Evolutionary conservation across 2,113 vertebrate species (phyloP).

Genomic region (Caretta caretta): DNA sequence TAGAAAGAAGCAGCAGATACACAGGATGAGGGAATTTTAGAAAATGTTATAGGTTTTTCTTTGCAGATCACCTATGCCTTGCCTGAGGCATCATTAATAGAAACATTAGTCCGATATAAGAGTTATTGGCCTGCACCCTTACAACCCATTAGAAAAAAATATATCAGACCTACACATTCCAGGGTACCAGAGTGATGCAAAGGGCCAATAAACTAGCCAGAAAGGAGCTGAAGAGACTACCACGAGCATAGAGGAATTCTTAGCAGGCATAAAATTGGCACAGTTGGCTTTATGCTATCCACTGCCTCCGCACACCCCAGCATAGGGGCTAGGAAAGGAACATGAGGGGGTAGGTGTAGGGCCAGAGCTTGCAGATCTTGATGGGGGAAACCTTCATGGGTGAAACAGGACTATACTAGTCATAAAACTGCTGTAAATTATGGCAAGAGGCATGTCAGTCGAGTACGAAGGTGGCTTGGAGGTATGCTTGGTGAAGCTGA

Average conservation of each 20-base stretch:
- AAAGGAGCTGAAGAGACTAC: neutral
- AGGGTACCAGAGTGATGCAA: neutral
- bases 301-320: accelerated
- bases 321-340: neutral
- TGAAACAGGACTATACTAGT: neutral
- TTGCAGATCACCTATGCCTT: neutral
- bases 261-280: neutral
- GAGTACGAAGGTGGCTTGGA: neutral
- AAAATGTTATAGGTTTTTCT: neutral
- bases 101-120: neutral
- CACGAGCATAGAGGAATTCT: neutral
- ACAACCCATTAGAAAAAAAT: neutral
- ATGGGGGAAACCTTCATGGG: neutral
- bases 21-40: neutral
- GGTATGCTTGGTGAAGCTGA: neutral
- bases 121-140: neutral
- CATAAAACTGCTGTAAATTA: neutral
- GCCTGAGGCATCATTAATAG: neutral
- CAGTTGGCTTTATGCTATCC: neutral
- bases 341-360: neutral
- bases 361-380: neutral
- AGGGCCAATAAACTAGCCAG: neutral
- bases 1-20: neutral
- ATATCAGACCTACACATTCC: neutral
- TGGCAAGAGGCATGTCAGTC: neutral